A percentile compares a stretch with the other conserved stretches of the same genome.
These are phyloP conservation scores for Abrostola triplasia DNA, from an alignment of 2,888 invertebrate genomes.

Conservation along the genomic window DNA sequence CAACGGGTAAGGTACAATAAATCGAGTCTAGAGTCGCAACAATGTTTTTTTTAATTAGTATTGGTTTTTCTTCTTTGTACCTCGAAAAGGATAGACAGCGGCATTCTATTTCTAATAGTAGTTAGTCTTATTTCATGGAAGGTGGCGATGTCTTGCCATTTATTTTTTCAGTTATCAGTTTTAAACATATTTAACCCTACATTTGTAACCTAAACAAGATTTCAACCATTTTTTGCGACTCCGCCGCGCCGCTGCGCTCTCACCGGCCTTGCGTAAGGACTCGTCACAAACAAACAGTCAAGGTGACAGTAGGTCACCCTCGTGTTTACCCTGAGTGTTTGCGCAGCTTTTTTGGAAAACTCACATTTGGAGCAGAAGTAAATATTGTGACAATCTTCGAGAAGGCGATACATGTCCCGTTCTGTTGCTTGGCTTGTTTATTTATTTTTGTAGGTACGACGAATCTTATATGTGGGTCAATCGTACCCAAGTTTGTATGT, in stretches of 20 bases:
- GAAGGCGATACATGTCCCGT: conserved; percentile 20
- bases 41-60: too few species aligned
- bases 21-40: too few species aligned
- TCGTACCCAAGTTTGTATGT: not conserved
- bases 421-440: conserved; percentile 10
- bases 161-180: too few species aligned
- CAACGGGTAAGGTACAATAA: too few species aligned
- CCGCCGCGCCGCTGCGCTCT: conserved; percentile 54
- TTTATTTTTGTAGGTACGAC: conserved; percentile 13
- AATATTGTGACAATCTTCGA: conserved; percentile 43
- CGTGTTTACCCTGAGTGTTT: conserved; percentile 59
- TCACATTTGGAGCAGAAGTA: conserved; percentile 57
- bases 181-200: not conserved
- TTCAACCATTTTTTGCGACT: conserved; percentile 54
- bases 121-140: too few species aligned
- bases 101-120: too few species aligned
- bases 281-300: conserved; percentile 67
- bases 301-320: conserved; percentile 63
- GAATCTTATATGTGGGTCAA: conserved; percentile 11
- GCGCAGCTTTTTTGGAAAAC: conserved; percentile 55
- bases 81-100: too few species aligned
- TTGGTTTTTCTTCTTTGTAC: too few species aligned
- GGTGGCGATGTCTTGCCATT: too few species aligned
- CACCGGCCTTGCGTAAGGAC: conserved; percentile 46
- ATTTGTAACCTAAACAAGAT: conserved; percentile 25